Evolutionary conservation across 2,888 invertebrate species (phyloP), one percentile per base, ranked within the genome.

Genomic region (Cetonia aurata): DNA sequence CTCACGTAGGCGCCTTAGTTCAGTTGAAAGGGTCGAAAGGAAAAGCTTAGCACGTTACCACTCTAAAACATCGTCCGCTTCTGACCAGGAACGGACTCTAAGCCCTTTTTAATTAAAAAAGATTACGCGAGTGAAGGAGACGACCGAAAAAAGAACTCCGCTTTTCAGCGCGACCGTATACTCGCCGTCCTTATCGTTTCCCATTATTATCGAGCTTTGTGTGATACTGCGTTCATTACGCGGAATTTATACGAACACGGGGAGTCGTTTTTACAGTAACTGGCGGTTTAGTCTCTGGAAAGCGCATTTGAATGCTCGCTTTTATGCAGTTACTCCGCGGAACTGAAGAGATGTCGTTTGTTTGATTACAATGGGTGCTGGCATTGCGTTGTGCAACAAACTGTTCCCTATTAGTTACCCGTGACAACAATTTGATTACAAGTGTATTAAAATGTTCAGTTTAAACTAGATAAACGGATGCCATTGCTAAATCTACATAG

Each of bases 41-140:
- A 33, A 48, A 48, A 48, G 62, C 62, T 62, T 62, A 62, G 62
- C 62, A 62, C 62, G 62, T 62, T 48, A 31, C 62, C 62, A 60
- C 60, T 48, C 46, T 62, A 62, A 62, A 62, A 62, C 48, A 48
- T 19, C 62, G 17, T 33, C 48, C 62, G 33, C 48, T 62, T 50
- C 48, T 62, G 62, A 62, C 62, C 62, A 33, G 15, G 33, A 62
- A 17, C 62, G 62, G 62, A 10, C 15, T 37, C n/a, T 31, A 48
- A 62, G 48, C 33, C 62, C 62, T 15, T 48, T 62, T 62, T 50
- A 33, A 62, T 48, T 62, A 48, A 62, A 62, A 60, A 62, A 62
- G 62, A 62, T 62, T 62, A 62, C 33, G 48, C 48, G 15, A 31
- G 48, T 48, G 48, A 62, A 62, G 48, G 48, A 62, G 48, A 31